A percentile compares a stretch with the other conserved stretches of the same genome.
phyloP scores from a whole-genome alignment of 2,113 vertebrate species.

The Cochlearius cochlearius region DNA sequence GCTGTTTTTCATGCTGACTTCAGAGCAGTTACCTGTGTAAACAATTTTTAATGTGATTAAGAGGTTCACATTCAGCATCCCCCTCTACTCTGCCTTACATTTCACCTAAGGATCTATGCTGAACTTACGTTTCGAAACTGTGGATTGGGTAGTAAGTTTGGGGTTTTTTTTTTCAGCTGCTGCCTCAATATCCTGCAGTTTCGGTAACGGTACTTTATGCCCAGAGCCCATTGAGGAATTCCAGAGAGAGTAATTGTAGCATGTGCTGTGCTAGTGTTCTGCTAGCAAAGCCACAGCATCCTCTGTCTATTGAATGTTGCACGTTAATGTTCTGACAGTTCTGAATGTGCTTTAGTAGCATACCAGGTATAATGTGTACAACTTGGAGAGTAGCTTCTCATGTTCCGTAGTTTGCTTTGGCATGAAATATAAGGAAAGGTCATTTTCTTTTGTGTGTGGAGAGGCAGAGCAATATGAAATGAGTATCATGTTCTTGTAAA shows the following conservation, averaged over 20 bases:
- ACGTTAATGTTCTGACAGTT: background rate
- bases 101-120: background rate
- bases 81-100: background rate
- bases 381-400: background rate
- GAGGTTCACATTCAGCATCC: background rate
- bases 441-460: background rate
- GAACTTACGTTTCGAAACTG: background rate
- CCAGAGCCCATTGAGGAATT: background rate
- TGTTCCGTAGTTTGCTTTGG: background rate
- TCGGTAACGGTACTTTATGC: background rate
- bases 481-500: background rate
- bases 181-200: background rate
- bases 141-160: background rate
- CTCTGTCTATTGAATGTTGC: background rate
- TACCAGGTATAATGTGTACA: background rate
- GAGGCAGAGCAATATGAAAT: background rate
- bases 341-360: background rate
- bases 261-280: background rate
- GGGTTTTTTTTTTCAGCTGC: background rate
- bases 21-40: background rate
- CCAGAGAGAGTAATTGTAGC: background rate
- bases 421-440: background rate
- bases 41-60: background rate
- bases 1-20: background rate
- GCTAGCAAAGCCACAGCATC: background rate